phyloP scores from a whole-genome alignment of 2,888 invertebrate species.

The Clostera curtula region DNA sequence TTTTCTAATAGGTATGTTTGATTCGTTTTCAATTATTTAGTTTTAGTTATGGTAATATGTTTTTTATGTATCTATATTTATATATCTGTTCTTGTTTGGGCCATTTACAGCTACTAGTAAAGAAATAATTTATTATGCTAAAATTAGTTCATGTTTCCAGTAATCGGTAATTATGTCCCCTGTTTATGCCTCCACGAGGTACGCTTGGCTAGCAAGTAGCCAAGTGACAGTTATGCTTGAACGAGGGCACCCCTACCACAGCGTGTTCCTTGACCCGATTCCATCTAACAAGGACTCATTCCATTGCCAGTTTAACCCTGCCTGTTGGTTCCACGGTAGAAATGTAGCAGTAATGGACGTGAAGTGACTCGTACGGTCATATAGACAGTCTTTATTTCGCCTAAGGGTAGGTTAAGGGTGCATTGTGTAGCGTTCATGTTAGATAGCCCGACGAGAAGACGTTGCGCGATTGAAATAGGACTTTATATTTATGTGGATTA shows the following conservation, averaged over 20 bases:
- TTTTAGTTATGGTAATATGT: too few relatives aligned
- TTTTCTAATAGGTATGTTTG: too few relatives aligned
- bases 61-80: too few relatives aligned
- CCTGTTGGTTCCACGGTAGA: not conserved
- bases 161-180: slow-evolving; percentile 25
- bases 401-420: slow-evolving; percentile 66
- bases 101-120: too few relatives aligned
- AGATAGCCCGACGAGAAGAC: slow-evolving; percentile 33
- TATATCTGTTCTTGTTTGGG: too few relatives aligned
- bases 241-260: slow-evolving; percentile 48
- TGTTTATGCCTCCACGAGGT: slow-evolving; percentile 28
- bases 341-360: slow-evolving; percentile 28
- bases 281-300: slow-evolving; percentile 1
- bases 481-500: slow-evolving; percentile 1
- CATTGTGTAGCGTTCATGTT: slow-evolving; percentile 52
- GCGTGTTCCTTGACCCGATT: slow-evolving; percentile 5
- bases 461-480: slow-evolving; percentile 9
- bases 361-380: slow-evolving; percentile 11
- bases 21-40: too few relatives aligned
- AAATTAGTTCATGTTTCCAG: too few relatives aligned
- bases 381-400: slow-evolving; percentile 24
- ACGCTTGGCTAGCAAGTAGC: slow-evolving; percentile 37
- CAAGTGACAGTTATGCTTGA: slow-evolving; percentile 47
- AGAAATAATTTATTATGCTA: too few relatives aligned
- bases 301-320: slow-evolving; percentile 6